A percentile compares a stretch with the other conserved stretches of the same genome.
phyloP scores from a whole-genome alignment of 2,888 invertebrate genomes.

The Nemotelus nigrinus region DNA sequence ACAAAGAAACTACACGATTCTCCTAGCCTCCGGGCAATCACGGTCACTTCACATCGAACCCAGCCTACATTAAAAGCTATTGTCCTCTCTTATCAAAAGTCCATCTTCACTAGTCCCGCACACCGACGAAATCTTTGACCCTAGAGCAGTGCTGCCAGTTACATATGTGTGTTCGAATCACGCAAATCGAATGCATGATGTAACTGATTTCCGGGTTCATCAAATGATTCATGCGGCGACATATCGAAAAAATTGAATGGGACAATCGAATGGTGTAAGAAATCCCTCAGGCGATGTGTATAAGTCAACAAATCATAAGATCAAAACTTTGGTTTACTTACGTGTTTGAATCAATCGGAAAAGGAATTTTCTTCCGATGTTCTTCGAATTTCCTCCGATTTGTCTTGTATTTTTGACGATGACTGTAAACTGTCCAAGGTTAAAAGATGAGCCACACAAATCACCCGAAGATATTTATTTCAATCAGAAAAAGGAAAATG shows the following conservation, averaged over 20 bases:
- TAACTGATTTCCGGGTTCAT: too few species aligned
- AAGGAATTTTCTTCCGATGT: constrained; percentile 9
- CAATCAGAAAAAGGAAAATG: constrained; percentile 22
- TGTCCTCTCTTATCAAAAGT: too few species aligned
- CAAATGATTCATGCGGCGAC: too few species aligned
- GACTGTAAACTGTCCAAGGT: not conserved
- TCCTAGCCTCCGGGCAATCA: too few species aligned
- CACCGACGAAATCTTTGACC: too few species aligned
- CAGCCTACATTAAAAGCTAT: too few species aligned
- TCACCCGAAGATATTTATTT: constrained; percentile 33
- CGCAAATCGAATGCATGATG: too few species aligned
- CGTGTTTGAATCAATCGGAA: constrained; percentile 2
- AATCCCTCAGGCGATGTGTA: not conserved
- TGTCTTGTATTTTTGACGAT: not conserved
- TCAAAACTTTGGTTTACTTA: constrained; percentile 25
- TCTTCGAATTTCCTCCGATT: not conserved
- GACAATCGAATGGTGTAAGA: not conserved
- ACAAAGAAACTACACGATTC: too few species aligned
- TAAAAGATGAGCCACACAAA: constrained; percentile 8
- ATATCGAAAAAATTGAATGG: not conserved
- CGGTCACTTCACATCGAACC: too few species aligned
- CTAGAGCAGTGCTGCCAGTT: too few species aligned
- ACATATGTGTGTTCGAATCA: too few species aligned
- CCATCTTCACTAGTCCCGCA: too few species aligned
- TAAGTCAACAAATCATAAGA: constrained; percentile 29